Base-by-base conservation (phyloP, 2,888 invertebrate genomes). In the Drosophila peninsularis region DNA sequence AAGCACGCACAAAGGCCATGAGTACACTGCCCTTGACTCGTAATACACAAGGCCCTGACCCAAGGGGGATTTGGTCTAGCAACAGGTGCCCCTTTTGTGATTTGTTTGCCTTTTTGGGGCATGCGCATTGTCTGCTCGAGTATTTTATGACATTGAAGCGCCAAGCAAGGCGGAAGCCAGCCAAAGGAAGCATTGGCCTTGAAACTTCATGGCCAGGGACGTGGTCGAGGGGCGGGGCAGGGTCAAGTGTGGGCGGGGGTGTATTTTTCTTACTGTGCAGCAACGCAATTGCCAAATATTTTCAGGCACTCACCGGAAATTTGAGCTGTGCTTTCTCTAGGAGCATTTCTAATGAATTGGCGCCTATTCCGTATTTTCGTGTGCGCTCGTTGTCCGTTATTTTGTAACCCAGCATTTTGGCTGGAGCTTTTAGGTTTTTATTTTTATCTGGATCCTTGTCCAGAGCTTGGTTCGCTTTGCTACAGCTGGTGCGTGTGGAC, bases 351-450 rank as follows among this genome's bases (percentile, higher is more conserved):
- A 92, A 68, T 4, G 91, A 91, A 83, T 92, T 91, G 1, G 92
- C 92, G 42, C 92, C 93, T 34, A 93, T 90, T 14, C 93, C 93
- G 65, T 85, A 91, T 77, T 91, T 92, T 58, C 86, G 85, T 0
- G 88, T 77, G 0, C 93, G 88, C 32, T 91, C 90, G 65, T 91
- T 91, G 69, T 92, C 92, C 10, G 91, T 92, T 54, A 93, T 90
- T 86, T 93, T 93, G 63, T 91, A 93, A 36, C 93, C 92, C 58
- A 90, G 89, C 88, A 92, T 90, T 63, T 67, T 71, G 24, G 47
- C 47, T 34, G 45, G 36, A 41, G 44, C 27, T 21, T 47, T 32
- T 4, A 1, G 32, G 13, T 3, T 45, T n/a, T 61, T 55, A 27
- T 71, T 55, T 52, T 50, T 82, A 58, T 74, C 62, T 44, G 52